Conservation (phyloP, 2,888 invertebrate species). For the Hemistola chrysoprasaria region DNA sequence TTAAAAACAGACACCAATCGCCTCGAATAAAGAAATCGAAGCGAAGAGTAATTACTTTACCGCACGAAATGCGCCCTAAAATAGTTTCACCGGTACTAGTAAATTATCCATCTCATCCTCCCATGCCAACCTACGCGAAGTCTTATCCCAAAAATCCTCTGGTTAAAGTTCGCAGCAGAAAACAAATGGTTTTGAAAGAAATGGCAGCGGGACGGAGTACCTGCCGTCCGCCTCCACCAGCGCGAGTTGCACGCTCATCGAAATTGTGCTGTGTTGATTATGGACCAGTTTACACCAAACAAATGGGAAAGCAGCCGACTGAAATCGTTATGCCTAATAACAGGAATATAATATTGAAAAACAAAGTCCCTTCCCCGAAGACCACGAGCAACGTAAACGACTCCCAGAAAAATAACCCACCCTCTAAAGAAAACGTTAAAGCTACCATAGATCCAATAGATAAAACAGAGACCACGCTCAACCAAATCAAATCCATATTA, state of each 20-base stretch:
- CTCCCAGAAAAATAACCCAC: slow-evolving; percentile 43
- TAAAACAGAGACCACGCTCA: slow-evolving; percentile 59
- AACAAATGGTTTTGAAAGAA: slow-evolving; percentile 21
- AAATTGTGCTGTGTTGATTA: slow-evolving; percentile 50
- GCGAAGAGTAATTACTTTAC: slow-evolving; percentile 33
- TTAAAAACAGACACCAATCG: slow-evolving; percentile 32
- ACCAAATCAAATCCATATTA: slow-evolving; percentile 66
- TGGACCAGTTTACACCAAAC: slow-evolving; percentile 46
- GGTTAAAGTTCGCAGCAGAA: slow-evolving; percentile 13
- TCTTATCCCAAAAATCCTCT: slow-evolving; percentile 18
- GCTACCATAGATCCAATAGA: slow-evolving; percentile 29
- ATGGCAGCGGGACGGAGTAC: slow-evolving; percentile 18
- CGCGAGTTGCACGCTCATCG: slow-evolving; percentile 30
- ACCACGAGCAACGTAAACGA: slow-evolving; percentile 38
- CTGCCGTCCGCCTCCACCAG: slow-evolving; percentile 21
- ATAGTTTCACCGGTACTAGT: slow-evolving; percentile 17
- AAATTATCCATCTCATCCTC: slow-evolving; percentile 31
- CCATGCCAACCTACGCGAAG: slow-evolving; percentile 6
- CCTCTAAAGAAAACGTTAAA: slow-evolving; percentile 9
- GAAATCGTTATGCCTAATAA: slow-evolving; percentile 11
- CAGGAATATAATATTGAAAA: slow-evolving; percentile 25
- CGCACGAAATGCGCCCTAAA: slow-evolving; percentile 40
- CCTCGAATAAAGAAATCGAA: slow-evolving; percentile 37
- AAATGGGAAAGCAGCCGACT: slow-evolving; percentile 6
- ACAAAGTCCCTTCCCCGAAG: slow-evolving; percentile 47